These are phyloP conservation scores for Paelopatides confundens DNA, from an alignment of 53 echinoderm and acorn worm species.

Conservation along the genomic window DNA sequence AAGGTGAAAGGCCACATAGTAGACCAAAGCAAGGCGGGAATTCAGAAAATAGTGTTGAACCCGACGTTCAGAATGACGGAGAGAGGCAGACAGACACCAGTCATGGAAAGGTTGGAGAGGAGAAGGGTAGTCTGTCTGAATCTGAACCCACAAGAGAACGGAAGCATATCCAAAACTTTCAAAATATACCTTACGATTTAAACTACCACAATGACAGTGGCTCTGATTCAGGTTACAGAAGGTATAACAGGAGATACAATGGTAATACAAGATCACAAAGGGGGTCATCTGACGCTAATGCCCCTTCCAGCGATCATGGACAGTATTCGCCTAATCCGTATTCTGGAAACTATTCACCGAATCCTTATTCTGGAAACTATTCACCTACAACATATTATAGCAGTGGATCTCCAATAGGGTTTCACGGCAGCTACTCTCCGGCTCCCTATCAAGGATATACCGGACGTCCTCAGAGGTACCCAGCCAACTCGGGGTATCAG, in stretches of 20 bases:
- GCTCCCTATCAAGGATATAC: background rate
- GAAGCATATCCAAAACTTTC: background rate
- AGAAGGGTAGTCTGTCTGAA: constrained; percentile 30
- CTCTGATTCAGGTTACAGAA: constrained; percentile 31
- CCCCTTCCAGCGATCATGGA: background rate
- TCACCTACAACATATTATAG: constrained; percentile 6
- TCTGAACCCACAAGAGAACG: background rate
- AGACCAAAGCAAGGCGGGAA: background rate
- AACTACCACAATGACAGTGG: constrained; percentile 32
- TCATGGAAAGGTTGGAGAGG: background rate
- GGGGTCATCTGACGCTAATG: background rate
- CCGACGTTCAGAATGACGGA: background rate
- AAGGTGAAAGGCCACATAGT: background rate
- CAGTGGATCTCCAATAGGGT: background rate
- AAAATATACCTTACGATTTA: constrained; percentile 9
- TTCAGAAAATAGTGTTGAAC: background rate
- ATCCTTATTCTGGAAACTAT: constrained; percentile 3
- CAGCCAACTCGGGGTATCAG: background rate
- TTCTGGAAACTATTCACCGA: constrained; percentile 29
- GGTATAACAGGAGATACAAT: background rate
- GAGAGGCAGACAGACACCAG: background rate
- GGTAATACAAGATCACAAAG: constrained; percentile 6
- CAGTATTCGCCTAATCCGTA: background rate
- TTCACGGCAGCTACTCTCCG: constrained; percentile 7
- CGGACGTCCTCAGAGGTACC: background rate